Conservation (phyloP, 2,888 invertebrate genomes). For the Apeira syringaria region DNA sequence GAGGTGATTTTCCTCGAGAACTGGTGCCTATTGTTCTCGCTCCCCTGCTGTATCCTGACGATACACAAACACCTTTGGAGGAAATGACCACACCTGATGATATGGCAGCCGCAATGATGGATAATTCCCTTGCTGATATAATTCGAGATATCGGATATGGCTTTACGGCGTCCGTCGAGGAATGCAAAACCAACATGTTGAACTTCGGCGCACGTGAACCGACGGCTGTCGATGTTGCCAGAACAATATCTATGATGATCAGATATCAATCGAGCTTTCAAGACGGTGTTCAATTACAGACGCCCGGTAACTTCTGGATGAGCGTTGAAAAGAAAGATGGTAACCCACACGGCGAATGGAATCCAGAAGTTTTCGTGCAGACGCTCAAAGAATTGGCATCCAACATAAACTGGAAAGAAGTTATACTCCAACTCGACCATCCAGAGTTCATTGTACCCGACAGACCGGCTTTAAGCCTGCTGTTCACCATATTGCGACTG, state of each 20-base stretch:
- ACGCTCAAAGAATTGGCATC: constrained; percentile 95
- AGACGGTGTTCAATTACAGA: constrained; percentile 88
- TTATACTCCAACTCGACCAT: constrained; percentile 95
- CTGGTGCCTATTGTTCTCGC: constrained; percentile 95
- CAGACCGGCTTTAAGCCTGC: constrained; percentile 91
- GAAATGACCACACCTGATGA: constrained; percentile 86
- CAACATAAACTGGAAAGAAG: constrained; percentile 95
- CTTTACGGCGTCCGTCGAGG: constrained; percentile 93
- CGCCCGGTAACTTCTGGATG: constrained; percentile 87
- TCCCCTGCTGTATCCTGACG: constrained; percentile 93
- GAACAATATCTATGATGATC: constrained; percentile 94
- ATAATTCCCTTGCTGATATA: constrained; percentile 92
- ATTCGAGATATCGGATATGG: constrained; percentile 96
- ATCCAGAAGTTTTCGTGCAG: constrained; percentile 96
- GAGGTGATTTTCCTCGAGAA: constrained; percentile 94
- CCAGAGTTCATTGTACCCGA: constrained; percentile 95
- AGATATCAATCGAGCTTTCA: constrained; percentile 87
- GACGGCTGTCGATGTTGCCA: constrained; percentile 92
- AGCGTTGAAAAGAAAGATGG: constrained; percentile 83
- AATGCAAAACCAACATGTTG: constrained; percentile 92
- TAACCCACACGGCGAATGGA: constrained; percentile 88
- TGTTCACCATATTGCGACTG: constrained; percentile 91
- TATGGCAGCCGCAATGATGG: constrained; percentile 86
- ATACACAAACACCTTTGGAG: constrained; percentile 86
- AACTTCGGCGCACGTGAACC: constrained; percentile 93